A percentile compares a stretch with the other conserved stretches of the same genome.
These are phyloP conservation scores for Thalassarche chlororhynchos DNA, from an alignment of 2,113 vertebrate species.

Conservation along the genomic window DNA sequence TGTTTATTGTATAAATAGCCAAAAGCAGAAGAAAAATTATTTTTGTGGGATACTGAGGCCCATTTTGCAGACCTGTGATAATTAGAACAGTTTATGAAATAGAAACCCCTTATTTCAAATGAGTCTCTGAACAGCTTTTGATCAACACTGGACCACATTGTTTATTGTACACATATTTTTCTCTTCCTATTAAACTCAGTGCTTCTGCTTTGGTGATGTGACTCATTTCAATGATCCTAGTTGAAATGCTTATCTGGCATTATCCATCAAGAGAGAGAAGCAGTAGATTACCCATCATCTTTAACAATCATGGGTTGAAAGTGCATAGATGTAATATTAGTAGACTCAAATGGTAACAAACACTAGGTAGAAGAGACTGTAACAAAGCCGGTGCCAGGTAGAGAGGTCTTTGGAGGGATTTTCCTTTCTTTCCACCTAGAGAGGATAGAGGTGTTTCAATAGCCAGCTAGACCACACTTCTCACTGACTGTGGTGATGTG, in stretches of 20 bases:
- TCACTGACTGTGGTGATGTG: neutral
- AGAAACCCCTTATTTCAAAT: neutral
- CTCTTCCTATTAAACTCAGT: neutral
- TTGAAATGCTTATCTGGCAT: neutral
- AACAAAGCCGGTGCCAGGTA: neutral
- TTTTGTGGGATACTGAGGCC: neutral
- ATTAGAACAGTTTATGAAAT: neutral
- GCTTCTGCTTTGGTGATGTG: neutral
- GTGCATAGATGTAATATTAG: neutral
- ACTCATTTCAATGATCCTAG: neutral
- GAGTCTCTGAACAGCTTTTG: neutral
- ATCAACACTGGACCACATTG: neutral
- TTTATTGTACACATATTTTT: neutral
- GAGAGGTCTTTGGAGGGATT: neutral
- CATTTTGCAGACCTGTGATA: neutral
- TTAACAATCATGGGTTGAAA: neutral
- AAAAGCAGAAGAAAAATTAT: neutral
- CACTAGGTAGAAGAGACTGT: neutral
- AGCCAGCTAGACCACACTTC: neutral
- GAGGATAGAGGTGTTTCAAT: neutral
- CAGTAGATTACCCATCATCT: neutral
- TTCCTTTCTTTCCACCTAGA: neutral
- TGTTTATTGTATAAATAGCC: neutral
- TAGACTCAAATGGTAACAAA: neutral
- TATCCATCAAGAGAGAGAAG: neutral